Percentiles rank a stretch among this genome's conserved stretches.
phyloP scores from a whole-genome alignment of 2,888 invertebrate genomes.

The Dicyrtomina minuta region DNA sequence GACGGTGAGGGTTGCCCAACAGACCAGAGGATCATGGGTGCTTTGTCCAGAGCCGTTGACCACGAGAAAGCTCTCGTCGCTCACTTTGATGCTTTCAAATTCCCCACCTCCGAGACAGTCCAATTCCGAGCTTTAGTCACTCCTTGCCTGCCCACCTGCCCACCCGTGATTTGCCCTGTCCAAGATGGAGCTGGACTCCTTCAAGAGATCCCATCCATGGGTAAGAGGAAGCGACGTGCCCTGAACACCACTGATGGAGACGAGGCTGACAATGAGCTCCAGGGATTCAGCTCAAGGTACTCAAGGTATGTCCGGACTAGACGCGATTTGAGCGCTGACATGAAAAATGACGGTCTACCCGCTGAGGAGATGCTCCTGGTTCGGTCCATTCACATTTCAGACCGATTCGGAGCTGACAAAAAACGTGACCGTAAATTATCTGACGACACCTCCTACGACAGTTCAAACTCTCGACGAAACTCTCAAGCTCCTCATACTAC shows the following conservation, averaged over 20 bases:
- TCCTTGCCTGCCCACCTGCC: slow-evolving; percentile 89
- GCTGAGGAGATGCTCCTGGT: slow-evolving; percentile 80
- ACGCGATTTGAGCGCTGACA: slow-evolving; percentile 48
- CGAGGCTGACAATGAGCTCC: slow-evolving; percentile 49
- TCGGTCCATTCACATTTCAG: slow-evolving; percentile 87
- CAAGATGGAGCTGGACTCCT: slow-evolving; percentile 80
- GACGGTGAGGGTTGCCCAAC: slow-evolving; percentile 91
- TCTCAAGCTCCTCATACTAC: slow-evolving; percentile 21
- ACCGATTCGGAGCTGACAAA: slow-evolving; percentile 84
- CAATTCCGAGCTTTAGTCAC: slow-evolving; percentile 94
- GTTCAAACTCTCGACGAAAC: not conserved
- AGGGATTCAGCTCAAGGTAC: slow-evolving; percentile 40
- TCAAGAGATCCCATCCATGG: slow-evolving; percentile 78
- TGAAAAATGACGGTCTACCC: slow-evolving; percentile 42
- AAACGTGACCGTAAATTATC: slow-evolving; percentile 54
- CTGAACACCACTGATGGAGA: slow-evolving; percentile 47
- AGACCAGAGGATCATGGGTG: slow-evolving; percentile 91
- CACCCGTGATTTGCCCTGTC: slow-evolving; percentile 85
- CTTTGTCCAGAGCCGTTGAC: slow-evolving; percentile 77
- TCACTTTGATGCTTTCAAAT: slow-evolving; percentile 94
- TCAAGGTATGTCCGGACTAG: slow-evolving; percentile 41
- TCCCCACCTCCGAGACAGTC: slow-evolving; percentile 90
- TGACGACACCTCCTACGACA: slow-evolving; percentile 36
- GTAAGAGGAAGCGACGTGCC: slow-evolving; percentile 73
- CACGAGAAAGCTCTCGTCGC: slow-evolving; percentile 65